A percentile compares a stretch with the other conserved stretches of the same genome.
These are phyloP conservation scores for Pecten maximus DNA, from an alignment of 2,888 invertebrate species.

Conservation along the genomic window DNA sequence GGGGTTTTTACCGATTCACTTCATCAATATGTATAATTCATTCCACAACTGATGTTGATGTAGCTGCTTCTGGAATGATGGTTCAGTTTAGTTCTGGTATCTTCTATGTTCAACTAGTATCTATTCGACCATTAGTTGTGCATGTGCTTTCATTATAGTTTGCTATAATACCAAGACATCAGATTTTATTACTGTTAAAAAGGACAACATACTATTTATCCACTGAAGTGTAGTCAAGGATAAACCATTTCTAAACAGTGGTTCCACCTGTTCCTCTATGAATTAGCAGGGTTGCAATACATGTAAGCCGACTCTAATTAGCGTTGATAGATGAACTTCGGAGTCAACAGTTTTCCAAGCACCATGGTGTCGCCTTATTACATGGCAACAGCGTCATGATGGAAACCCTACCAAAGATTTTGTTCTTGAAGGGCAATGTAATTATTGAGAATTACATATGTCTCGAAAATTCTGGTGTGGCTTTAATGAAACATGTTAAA, in stretches of 20 bases:
- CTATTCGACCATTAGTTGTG: too few species aligned
- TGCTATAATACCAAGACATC: too few species aligned
- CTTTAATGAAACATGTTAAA: background rate
- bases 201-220: too few species aligned
- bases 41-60: too few species aligned
- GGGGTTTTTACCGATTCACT: too few species aligned
- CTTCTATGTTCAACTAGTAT: too few species aligned
- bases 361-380: background rate
- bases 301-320: background rate
- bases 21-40: too few species aligned
- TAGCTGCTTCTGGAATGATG: too few species aligned
- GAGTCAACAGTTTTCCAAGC: background rate
- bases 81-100: too few species aligned
- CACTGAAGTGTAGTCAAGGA: too few species aligned
- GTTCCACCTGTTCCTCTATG: background rate
- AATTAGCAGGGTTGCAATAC: background rate
- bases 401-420: background rate
- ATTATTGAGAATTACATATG: conserved; percentile 19
- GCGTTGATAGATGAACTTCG: background rate
- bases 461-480: background rate
- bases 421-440: background rate
- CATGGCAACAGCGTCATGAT: background rate
- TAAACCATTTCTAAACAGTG: background rate
- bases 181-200: too few species aligned
- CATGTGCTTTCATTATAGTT: too few species aligned